Percentiles rank a stretch among this genome's conserved stretches.
Conservation (phyloP, 2,888 invertebrate genomes). For the Exocentrus adspersus region DNA sequence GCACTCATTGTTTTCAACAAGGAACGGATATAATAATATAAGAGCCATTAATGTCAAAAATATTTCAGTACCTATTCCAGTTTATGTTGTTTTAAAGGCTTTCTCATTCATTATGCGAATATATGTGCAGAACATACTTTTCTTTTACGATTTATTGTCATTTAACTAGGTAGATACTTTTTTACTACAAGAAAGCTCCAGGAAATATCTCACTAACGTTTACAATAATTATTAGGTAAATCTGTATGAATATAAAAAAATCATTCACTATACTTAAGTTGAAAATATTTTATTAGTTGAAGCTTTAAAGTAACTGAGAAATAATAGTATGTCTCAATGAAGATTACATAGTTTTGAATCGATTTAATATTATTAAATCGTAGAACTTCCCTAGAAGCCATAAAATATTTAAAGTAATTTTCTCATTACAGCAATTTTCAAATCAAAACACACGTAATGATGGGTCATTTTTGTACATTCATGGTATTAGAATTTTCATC, state of each 20-base stretch:
- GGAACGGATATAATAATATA: no score
- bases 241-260: no score
- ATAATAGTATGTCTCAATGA: no score
- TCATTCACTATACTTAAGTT: no score
- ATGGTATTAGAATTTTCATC: slow-evolving; percentile 1
- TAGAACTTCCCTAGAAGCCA: background rate
- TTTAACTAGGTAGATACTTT: background rate
- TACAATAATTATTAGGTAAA: background rate
- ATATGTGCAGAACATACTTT: slow-evolving; percentile 3
- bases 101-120: background rate
- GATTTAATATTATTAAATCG: background rate
- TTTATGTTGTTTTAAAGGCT: background rate
- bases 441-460: slow-evolving; percentile 8
- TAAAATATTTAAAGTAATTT: slow-evolving; percentile 3
- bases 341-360: no score
- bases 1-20: no score
- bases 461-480: background rate
- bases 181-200: slow-evolving; percentile 3
- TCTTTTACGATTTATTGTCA: slow-evolving; percentile 16
- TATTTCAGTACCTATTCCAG: background rate
- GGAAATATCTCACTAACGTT: background rate
- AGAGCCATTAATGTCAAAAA: background rate
- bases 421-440: background rate
- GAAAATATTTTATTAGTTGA: no score
- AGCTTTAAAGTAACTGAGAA: no score